Evolutionary conservation across 2,888 invertebrate species (phyloP), one percentile per base, ranked within the genome.

Genomic region (Mellilla xanthometata): DNA sequence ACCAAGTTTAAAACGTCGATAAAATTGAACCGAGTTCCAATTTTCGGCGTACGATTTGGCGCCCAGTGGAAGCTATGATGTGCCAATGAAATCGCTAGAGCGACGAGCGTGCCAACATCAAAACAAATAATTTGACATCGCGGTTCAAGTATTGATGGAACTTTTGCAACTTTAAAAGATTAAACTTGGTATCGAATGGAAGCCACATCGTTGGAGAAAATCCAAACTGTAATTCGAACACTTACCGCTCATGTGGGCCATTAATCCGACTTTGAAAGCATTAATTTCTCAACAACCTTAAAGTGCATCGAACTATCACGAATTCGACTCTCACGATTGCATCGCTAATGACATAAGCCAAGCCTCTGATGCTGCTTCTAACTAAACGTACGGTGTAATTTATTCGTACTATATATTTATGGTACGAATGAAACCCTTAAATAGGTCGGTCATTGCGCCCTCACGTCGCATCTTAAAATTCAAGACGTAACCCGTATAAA

Each of bases 401-500:
- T 58, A 45, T 59, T 50, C 61, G 56, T 60, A 73, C 70, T 67
- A 72, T 75, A 72, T 67, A 72, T 72, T 72, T 66, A 72, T 68
- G n/a, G n/a, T n/a, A n/a, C n/a, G 70, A 60, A 65, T 68, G 69
- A 59, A 65, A 66, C 66, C 69, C 67, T 68, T 84, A 83, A 85
- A 78, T 76, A 82, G 77, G 78, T 48, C 72, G 74, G 75, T 68
- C 75, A 69, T 78, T 86, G 86, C 84, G 75, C 65, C 76, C 76
- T 81, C 86, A 85, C 86, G 83, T 74, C 65, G 70, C 41, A 42
- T 48, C 41, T 48, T 38, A 48, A 47, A 32, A 47, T 47, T 47
- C 60, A 72, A 76, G 76, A 63, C 64, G 65, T 57, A 63, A 74
- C 68, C 65, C 73, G 66, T 46, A 68, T 62, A 59, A 73, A 72